Evolutionary conservation across 2,888 invertebrate genomes (phyloP), one percentile per base, ranked within the genome.

Genomic region (Sinelater perroti): DNA sequence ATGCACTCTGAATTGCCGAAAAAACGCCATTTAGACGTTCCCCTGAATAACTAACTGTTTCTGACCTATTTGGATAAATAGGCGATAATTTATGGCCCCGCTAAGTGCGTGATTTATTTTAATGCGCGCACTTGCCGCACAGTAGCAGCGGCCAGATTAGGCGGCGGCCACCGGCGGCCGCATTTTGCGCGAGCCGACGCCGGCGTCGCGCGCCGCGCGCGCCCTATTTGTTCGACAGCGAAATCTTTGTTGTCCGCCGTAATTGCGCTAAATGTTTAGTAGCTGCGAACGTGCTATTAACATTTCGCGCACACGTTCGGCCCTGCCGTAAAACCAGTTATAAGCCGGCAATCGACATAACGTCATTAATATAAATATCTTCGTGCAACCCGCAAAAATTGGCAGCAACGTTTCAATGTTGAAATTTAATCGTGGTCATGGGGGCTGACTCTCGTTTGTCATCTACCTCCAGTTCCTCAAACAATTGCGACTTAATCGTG

Each of bases 31-130:
- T 63, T 62, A 62, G 56, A 64, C 53, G 61, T 67, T 66, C 62
- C 69, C 65, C 61, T 67, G 73, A 75, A 71, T 75, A 74, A 73
- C 74, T 67, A 72, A 73, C 74, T 67, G 73, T 72, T 69, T 70
- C 64, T 68, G 71, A 70, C 72, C 73, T 71, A 74, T 72, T 74
- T 72, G 71, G 66, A 68, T 72, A 71, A 66, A 72, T 72, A 72
- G 72, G 70, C 68, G 67, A 67, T 70, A 69, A 74, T 74, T 75
- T 75, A 75, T 69, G 60, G 57, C 18, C 66, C 65, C 63, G 60
- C 47, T 60, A 62, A 64, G 61, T 57, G 56, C 52, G 52, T 63
- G 55, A 60, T 55, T 60, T 60, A 60, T 60, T 45, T 46, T 36
- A 30, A 45, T 51, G 46, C 33, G 67, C 67, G 67, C 67, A 66